Evolutionary conservation across 2,113 vertebrate species (phyloP), one percentile per base, ranked within the genome.

Genomic region (Myrmophylax atrothorax): DNA sequence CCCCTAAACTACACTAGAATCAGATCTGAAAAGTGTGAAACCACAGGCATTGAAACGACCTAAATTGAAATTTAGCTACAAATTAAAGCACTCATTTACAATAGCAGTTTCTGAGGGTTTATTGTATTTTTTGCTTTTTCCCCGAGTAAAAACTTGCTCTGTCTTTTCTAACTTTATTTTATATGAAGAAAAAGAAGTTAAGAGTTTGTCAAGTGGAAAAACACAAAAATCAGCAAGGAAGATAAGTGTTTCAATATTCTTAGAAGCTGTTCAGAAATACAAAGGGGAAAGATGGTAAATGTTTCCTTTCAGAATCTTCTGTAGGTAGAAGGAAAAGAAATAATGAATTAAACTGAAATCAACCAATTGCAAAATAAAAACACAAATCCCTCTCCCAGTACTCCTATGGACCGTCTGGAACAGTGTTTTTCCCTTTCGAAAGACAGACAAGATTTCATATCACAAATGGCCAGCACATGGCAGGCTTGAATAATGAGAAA

Each of bases 401-500:
- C 33, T 93, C 53, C 69, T 35, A 50, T 14, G 4, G 33, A 50
- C 29, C 2, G 18, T 58, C 55, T 83, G 44, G 44, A 89, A 86
- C 52, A 58, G 12, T 35, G 50, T 70, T 77, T 82, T 93, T 76
- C 33, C 93, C 42, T 67, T 68, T 59, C 69, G 44, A 64, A 91
- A 86, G 72, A 72, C 56, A 94, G 79, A 80, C 58, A 49, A 72
- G 81, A 80, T 92, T 96, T 97, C 66, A 50, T 93, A 87, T 90
- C 79, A 96, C 81, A 95, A 96, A 95, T 81, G 90, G 68, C 94
- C 85, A 96, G 84, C 66, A 96, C 91, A 97, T 59, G 87, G 93
- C 96, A 93, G 70, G 72, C 79, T 94, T 97, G 84, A 97, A 94
- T 94, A 96, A 90, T 95, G 95, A 94, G 83, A 90, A 80, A 76